Conservation (phyloP, 2,113 vertebrate species). For the Hipposideros armiger region DNA sequence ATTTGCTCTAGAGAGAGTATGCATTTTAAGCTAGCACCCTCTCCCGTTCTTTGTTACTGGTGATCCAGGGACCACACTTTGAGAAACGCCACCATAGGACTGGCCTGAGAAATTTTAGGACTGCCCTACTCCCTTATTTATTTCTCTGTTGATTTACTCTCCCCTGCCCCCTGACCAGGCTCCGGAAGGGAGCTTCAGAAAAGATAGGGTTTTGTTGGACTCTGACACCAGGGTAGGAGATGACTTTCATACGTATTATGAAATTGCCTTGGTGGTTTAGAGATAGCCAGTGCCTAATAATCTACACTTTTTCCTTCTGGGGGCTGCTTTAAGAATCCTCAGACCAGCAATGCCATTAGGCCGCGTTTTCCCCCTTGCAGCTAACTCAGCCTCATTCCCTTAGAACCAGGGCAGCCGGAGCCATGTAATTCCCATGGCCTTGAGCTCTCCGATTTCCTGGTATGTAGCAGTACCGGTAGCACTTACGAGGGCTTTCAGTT, state of each 20-base stretch:
- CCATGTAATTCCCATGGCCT: not conserved
- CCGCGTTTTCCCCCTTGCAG: not conserved
- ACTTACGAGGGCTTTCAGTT: not conserved
- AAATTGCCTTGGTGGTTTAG: not conserved
- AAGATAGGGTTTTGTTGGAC: not conserved
- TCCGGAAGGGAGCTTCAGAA: not conserved
- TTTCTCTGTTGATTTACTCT: not conserved
- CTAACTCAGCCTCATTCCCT: not conserved
- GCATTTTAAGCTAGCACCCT: not conserved
- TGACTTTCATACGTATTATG: not conserved
- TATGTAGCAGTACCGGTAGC: not conserved
- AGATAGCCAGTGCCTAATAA: not conserved
- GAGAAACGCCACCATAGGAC: not conserved
- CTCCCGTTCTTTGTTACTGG: not conserved
- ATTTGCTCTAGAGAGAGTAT: not conserved
- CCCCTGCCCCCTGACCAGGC: not conserved
- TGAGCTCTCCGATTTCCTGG: not conserved
- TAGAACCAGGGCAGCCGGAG: not conserved
- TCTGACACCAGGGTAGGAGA: slow-evolving; percentile 18
- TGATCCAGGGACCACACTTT: not conserved
- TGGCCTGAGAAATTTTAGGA: not conserved
- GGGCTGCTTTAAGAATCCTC: not conserved
- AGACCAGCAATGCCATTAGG: not conserved
- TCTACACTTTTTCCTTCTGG: not conserved
- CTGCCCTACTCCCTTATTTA: not conserved